phyloP scores from a whole-genome alignment of 2,113 vertebrate genomes.

The Cynoglossus semilaevis region DNA sequence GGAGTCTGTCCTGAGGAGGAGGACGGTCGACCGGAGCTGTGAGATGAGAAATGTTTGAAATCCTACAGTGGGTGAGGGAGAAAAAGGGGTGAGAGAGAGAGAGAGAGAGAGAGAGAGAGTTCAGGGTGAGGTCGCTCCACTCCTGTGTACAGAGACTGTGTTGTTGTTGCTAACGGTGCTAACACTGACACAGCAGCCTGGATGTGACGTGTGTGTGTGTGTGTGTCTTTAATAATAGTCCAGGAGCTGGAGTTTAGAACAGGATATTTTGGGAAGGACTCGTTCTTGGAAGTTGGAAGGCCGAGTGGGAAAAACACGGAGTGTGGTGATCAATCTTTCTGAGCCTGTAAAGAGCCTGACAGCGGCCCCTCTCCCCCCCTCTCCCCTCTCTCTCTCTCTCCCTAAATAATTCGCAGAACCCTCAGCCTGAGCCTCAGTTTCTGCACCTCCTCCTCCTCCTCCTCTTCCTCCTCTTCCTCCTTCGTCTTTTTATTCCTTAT shows the following conservation, averaged over 20 bases:
- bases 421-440: conserved; percentile 3
- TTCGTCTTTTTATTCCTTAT: not conserved
- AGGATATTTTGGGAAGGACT: conserved; percentile 68
- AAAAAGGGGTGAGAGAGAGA: conserved; percentile 30
- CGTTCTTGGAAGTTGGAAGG: conserved; percentile 19
- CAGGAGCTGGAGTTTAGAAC: conserved; percentile 46
- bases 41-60: conserved; percentile 51
- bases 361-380: conserved; percentile 74
- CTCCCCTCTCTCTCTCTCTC: conserved; percentile 60
- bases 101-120: conserved; percentile 53
- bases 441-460: conserved; percentile 19
- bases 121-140: conserved; percentile 66
- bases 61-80: conserved; percentile 26
- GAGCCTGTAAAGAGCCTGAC: conserved; percentile 82
- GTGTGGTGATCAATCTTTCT: conserved; percentile 92
- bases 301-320: conserved; percentile 43
- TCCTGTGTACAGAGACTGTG: conserved; percentile 8
- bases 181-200: conserved; percentile 6
- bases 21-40: conserved; percentile 3
- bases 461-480: conserved; percentile 1
- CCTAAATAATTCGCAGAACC: conserved; percentile 58
- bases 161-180: conserved; percentile 7
- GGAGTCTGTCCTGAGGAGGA: not conserved
- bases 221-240: conserved; percentile 18
- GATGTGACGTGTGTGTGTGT: not conserved